Percentiles rank a stretch among this genome's conserved stretches.
Evolutionary conservation across 2,888 invertebrate genomes (phyloP).

Genomic region (Caenorhabditis sulstoni): DNA sequence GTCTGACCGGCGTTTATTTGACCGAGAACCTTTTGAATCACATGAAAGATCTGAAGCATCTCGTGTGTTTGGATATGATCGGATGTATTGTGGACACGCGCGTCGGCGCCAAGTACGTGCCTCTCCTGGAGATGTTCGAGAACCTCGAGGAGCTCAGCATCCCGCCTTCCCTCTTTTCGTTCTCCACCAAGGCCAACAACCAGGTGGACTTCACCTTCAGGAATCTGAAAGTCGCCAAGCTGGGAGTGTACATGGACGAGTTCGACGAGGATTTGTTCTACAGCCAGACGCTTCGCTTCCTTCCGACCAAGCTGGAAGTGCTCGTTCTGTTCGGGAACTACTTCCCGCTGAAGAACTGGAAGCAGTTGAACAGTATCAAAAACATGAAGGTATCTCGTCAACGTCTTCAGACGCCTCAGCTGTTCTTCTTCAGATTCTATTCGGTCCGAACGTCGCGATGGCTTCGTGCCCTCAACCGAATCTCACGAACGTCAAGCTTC

Average conservation of each 20-base stretch:
- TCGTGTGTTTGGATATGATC: constrained; percentile 53
- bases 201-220: constrained; percentile 9
- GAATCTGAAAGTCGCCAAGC: constrained; percentile 37
- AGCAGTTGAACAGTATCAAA: constrained; percentile 32
- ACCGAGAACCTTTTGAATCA: constrained; percentile 37
- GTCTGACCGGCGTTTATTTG: constrained; percentile 55
- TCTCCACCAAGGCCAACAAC: constrained; percentile 28
- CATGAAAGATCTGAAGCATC: constrained; percentile 33
- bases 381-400: constrained; percentile 8
- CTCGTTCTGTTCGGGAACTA: constrained; percentile 60
- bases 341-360: constrained; percentile 35
- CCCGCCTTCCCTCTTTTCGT: constrained; percentile 50
- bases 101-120: constrained; percentile 44
- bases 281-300: constrained; percentile 19
- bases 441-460: constrained; percentile 50
- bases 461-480: constrained; percentile 51
- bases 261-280: constrained; percentile 49
- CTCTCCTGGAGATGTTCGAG: constrained; percentile 28
- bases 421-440: constrained; percentile 40
- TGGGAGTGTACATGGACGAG: constrained; percentile 59
- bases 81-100: constrained; percentile 56
- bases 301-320: constrained; percentile 32
- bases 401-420: neutral
- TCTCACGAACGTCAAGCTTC: constrained; percentile 35
- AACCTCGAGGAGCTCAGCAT: constrained; percentile 44